Conservation (phyloP, 2,888 invertebrate species). For the Lithophane semibrunnea region DNA sequence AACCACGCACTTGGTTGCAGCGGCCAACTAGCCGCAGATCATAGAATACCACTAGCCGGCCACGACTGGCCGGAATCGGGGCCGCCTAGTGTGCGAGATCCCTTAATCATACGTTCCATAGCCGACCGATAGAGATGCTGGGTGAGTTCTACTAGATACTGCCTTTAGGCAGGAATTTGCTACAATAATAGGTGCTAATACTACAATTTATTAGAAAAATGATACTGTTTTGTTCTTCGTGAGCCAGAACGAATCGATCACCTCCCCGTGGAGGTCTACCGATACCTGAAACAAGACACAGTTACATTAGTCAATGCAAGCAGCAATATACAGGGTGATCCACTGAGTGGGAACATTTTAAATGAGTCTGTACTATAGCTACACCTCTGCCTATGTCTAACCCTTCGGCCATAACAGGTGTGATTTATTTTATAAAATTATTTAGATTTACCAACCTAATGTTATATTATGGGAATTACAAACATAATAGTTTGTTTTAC, state of each 20-base stretch:
- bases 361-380: background rate
- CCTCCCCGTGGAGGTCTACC: conserved; percentile 92
- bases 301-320: background rate
- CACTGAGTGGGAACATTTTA: background rate
- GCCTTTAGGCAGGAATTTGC: background rate
- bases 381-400: background rate
- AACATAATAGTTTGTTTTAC: background rate
- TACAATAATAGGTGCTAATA: background rate
- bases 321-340: no score
- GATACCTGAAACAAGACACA: conserved; percentile 89
- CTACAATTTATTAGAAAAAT: background rate
- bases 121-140: background rate
- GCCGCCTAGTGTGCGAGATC: no score
- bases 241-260: conserved; percentile 91
- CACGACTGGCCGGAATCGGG: no score
- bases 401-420: background rate
- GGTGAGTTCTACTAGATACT: background rate
- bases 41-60: no score
- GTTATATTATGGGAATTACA: background rate
- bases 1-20: no score
- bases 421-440: background rate
- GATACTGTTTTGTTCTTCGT: conserved; percentile 69
- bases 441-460: background rate
- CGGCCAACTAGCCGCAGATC: no score
- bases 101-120: background rate